These are phyloP conservation scores for Melanostigma gelatinosum DNA, from an alignment of 2,113 vertebrate genomes.

Conservation along the genomic window DNA sequence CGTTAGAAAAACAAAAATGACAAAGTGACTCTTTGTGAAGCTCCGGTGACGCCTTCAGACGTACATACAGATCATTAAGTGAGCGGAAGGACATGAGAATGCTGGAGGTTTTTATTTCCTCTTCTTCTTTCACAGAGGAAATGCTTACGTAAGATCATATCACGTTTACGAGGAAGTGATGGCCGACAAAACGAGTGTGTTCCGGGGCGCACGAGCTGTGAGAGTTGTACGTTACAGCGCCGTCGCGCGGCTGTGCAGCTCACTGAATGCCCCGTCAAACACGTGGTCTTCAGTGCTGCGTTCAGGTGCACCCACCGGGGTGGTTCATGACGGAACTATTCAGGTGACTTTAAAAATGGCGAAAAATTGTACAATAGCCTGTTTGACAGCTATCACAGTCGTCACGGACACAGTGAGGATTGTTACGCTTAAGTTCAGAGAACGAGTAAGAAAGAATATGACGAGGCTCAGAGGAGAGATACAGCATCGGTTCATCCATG, in stretches of 20 bases:
- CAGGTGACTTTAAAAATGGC: slow-evolving; percentile 28
- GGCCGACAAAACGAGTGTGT: slow-evolving; percentile 66
- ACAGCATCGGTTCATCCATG: slow-evolving; percentile 28
- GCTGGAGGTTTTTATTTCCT: background rate
- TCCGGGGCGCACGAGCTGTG: slow-evolving; percentile 58
- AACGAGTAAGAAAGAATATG: slow-evolving; percentile 47
- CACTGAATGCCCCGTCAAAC: slow-evolving; percentile 69
- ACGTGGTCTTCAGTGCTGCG: slow-evolving; percentile 67
- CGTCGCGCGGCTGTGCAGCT: slow-evolving; percentile 29
- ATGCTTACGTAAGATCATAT: slow-evolving; percentile 20
- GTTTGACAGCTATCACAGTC: slow-evolving; percentile 76
- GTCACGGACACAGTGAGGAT: slow-evolving; percentile 80
- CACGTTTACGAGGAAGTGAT: slow-evolving; percentile 50
- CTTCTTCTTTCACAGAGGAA: slow-evolving; percentile 33
- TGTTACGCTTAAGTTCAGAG: slow-evolving; percentile 53
- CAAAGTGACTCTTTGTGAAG: slow-evolving; percentile 85
- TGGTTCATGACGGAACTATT: slow-evolving; percentile 29
- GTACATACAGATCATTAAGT: slow-evolving; percentile 71
- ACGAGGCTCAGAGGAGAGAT: slow-evolving; percentile 66
- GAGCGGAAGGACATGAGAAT: slow-evolving; percentile 58
- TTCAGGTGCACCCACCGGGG: slow-evolving; percentile 60
- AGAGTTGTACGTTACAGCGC: slow-evolving; percentile 58
- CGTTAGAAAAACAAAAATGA: slow-evolving; percentile 77
- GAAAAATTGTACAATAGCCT: slow-evolving; percentile 60
- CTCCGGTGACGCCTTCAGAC: slow-evolving; percentile 67